Conservation (phyloP, 2,113 vertebrate species). For the Hippocampus barbouri region DNA sequence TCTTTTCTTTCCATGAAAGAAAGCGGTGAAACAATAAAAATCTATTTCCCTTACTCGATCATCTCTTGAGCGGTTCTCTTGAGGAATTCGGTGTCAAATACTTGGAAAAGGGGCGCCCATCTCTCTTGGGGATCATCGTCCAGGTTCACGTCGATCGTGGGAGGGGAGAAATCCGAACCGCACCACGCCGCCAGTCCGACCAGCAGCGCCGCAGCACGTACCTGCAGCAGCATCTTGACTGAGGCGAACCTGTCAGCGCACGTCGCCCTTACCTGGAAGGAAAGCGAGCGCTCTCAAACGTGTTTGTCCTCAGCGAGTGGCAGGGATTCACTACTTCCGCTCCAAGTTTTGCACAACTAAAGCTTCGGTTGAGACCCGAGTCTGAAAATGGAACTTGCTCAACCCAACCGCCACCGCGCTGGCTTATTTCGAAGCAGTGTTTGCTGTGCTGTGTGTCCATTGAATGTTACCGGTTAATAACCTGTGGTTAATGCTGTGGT, state of each 20-base stretch:
- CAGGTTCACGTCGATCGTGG: constrained; percentile 65
- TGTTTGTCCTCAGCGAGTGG: neutral
- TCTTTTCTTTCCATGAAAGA: neutral
- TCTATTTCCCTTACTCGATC: constrained; percentile 66
- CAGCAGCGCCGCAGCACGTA: constrained; percentile 6
- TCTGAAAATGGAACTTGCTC: neutral
- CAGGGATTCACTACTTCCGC: constrained; percentile 11
- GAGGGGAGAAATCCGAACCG: constrained; percentile 40
- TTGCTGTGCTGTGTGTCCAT: too few relatives aligned
- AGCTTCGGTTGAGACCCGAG: neutral
- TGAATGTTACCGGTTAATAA: too few relatives aligned
- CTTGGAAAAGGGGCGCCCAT: constrained; percentile 57
- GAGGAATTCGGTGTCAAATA: constrained; percentile 54
- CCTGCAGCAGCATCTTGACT: neutral
- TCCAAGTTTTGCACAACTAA: neutral
- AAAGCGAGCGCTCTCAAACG: neutral
- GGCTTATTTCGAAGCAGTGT: too few relatives aligned
- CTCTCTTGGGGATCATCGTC: constrained; percentile 55
- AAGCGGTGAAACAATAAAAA: neutral
- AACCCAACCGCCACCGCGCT: too few relatives aligned
- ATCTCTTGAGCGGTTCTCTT: constrained; percentile 55
- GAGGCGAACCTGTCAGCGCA: neutral
- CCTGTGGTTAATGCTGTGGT: too few relatives aligned
- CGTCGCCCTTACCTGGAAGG: neutral
- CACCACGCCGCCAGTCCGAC: constrained; percentile 11